Evolutionary conservation across 2,888 invertebrate species (phyloP).

Genomic region (Lepidocyrtinus sp.): DNA sequence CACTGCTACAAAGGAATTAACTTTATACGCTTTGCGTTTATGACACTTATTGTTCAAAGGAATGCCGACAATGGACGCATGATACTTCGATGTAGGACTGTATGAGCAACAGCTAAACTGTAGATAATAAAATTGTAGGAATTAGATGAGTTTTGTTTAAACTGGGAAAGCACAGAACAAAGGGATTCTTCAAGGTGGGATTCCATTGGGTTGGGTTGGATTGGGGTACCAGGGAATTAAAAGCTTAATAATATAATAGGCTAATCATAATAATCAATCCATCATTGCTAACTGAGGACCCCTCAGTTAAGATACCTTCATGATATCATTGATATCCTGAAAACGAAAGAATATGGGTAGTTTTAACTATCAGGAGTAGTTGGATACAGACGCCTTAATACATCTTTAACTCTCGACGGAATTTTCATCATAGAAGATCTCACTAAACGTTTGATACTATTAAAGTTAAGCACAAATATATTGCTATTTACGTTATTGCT

Average conservation of each 20-base stretch:
- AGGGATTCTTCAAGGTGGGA: conserved; percentile 4
- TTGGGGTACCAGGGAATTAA: not conserved
- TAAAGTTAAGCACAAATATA: too few species aligned
- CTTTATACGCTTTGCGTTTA: too few species aligned
- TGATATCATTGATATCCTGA: too few species aligned
- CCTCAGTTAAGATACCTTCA: too few species aligned
- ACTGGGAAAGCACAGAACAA: not conserved
- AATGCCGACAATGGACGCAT: conserved; percentile 33
- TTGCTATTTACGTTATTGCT: too few species aligned
- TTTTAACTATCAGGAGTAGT: too few species aligned
- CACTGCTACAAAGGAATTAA: not conserved
- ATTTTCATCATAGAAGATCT: too few species aligned
- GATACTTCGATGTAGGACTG: not conserved
- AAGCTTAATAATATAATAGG: conserved; percentile 5
- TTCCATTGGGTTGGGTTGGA: not conserved
- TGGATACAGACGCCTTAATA: too few species aligned
- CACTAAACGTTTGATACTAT: too few species aligned
- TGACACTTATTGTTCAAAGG: conserved; percentile 40
- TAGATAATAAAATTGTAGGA: conserved; percentile 45
- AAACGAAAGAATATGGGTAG: too few species aligned
- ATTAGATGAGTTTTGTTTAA: too few species aligned
- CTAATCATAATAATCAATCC: conserved; percentile 48
- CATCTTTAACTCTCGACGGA: too few species aligned
- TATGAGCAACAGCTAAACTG: conserved; percentile 11
- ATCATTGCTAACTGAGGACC: conserved; percentile 48